Evolutionary conservation across 2,113 vertebrate species (phyloP), one percentile per base, ranked within the genome.

Genomic region (Tichodroma muraria): DNA sequence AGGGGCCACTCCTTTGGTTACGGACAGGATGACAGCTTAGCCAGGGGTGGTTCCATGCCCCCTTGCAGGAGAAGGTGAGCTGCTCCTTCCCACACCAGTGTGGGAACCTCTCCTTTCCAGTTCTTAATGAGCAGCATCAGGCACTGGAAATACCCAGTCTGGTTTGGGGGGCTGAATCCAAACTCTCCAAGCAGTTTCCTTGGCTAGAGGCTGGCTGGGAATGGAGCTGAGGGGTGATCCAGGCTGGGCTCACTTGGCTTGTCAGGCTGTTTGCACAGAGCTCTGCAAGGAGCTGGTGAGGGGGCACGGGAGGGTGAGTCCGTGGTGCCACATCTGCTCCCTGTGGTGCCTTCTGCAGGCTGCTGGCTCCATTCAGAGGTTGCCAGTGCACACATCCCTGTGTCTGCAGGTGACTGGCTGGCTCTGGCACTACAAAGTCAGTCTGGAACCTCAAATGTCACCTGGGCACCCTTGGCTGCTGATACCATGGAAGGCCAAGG

Each of bases 381-480:
- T 15, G 6, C 5, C 4, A 56, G 59, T 10, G 13, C n/a, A 13
- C 1, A 0, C 1, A 11, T 10, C 52, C 1, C 2, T 15, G 11
- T 47, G 40, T 9, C 81, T 83, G 33, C 0, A 1, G 30, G 28
- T 65, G 23, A 6, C 52, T 54, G 45, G 13, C 47, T 85, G 63
- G 23, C 28, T 80, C 72, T 80, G 68, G 37, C 33, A 65, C 73
- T 19, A 2, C 52, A 13, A 21, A 61, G 19, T 70, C 50, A 65
- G 47, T 31, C 52, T 53, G 70, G 42, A 37, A 30, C 37, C 50
- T 83, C 20, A 69, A 1, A 27, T 38, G 40, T 64, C 44, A 80
- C 57, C 63, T 47, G 49, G 44, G 40, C 8, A 4, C 21, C 16
- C 14, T 72, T 4, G 1, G 53, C 71, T 69, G 49, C 56, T 49